Evolutionary conservation across 1,140 invertebrate genomes (phyloP).

Genomic region (Drosophila ambigua): DNA sequence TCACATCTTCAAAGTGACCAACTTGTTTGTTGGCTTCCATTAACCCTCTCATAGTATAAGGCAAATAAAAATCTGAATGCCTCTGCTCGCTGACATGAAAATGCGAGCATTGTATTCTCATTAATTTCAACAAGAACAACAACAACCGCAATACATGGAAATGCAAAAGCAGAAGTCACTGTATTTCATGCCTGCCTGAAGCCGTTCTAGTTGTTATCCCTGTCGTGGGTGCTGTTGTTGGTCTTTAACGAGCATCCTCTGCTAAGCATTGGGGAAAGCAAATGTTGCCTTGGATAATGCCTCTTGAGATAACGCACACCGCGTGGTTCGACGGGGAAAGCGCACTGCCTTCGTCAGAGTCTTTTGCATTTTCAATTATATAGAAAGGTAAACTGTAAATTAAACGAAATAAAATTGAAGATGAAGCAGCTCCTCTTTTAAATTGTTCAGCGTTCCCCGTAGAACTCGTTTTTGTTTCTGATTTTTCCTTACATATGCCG

Average conservation of each 20-base stretch:
- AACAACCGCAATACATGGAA: slow-evolving; percentile 11
- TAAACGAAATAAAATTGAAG: no score
- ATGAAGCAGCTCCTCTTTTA: no score
- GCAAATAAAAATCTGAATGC: slow-evolving; percentile 21
- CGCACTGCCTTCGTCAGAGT: background rate
- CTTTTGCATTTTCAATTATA: slow-evolving; percentile 9
- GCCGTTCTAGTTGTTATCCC: slow-evolving; percentile 35
- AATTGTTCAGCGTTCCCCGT: slow-evolving; percentile 19
- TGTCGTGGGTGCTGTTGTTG: slow-evolving; percentile 38
- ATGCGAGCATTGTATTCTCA: slow-evolving; percentile 57
- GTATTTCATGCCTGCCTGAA: slow-evolving; percentile 52
- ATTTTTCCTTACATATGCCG: no score
- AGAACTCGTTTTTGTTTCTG: slow-evolving; percentile 40
- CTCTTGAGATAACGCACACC: slow-evolving; percentile 58
- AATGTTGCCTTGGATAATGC: slow-evolving; percentile 40
- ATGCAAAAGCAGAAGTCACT: slow-evolving; percentile 12
- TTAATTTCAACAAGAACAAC: slow-evolving; percentile 65
- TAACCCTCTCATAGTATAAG: background rate
- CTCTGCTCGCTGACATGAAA: slow-evolving; percentile 61
- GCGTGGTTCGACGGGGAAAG: slow-evolving; percentile 3
- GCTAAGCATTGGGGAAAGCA: slow-evolving; percentile 38
- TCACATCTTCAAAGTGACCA: no score
- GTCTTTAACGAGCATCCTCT: slow-evolving; percentile 61
- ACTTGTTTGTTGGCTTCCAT: background rate
- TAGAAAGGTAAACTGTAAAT: no score